phyloP scores from a whole-genome alignment of 2,113 vertebrate genomes.

The Orycteropus afer region DNA sequence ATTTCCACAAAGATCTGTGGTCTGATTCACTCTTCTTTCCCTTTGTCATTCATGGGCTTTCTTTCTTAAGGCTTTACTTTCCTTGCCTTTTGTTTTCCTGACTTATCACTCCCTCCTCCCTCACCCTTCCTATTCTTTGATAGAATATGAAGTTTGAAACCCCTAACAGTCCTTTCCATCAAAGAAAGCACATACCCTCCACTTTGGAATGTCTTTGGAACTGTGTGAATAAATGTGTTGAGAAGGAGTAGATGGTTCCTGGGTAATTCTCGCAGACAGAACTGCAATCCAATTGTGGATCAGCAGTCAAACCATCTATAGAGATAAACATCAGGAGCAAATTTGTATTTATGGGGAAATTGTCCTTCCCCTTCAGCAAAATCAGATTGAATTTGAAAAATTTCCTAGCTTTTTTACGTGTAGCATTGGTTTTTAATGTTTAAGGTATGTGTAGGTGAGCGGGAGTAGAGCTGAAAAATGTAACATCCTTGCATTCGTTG shows the following conservation, averaged over 20 bases:
- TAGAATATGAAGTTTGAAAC: constrained; percentile 55
- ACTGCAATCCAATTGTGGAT: constrained; percentile 68
- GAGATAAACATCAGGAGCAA: constrained; percentile 73
- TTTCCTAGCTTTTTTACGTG: constrained; percentile 44
- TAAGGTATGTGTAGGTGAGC: constrained; percentile 39
- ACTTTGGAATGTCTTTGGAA: constrained; percentile 51
- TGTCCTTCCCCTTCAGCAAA: constrained; percentile 66
- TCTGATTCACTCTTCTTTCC: background rate
- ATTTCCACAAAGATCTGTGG: background rate
- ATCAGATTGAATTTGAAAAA: constrained; percentile 70
- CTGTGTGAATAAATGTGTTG: constrained; percentile 68
- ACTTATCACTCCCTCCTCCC: constrained; percentile 1
- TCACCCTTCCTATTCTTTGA: constrained; percentile 30
- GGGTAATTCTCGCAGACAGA: constrained; percentile 71
- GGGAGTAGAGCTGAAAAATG: constrained; percentile 49
- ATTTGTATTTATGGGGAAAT: constrained; percentile 72
- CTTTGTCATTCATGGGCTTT: background rate
- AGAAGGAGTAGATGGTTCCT: constrained; percentile 59
- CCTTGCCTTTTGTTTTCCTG: constrained; percentile 43
- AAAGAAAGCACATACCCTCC: constrained; percentile 38
- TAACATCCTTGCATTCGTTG: constrained; percentile 52
- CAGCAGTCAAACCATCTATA: constrained; percentile 69
- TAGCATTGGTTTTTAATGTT: constrained; percentile 65
- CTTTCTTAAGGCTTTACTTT: background rate
- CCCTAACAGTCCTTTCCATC: constrained; percentile 20